Evolutionary conservation across 2,888 invertebrate genomes (phyloP), one percentile per base, ranked within the genome.

Genomic region (Leptinotarsa peninsularis): DNA sequence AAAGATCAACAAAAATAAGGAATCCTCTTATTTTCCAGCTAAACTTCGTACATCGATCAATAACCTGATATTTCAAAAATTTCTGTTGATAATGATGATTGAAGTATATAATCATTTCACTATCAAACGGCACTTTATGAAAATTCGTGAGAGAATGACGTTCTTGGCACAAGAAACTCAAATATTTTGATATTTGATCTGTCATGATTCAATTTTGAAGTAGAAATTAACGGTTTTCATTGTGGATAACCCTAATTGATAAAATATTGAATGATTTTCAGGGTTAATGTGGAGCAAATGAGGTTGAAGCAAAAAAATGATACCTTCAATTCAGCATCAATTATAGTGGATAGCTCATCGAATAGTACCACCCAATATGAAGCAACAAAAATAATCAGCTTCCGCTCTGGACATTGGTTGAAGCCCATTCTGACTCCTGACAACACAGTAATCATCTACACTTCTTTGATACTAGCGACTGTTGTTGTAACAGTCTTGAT

Each of bases 401-500:
- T n/a, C 0, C 33, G 17, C 17, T 23, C 18, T 27, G 7, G 14
- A n/a, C 43, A 58, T n/a, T 54, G 27, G 7, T 49, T 60, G 17
- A 10, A 60, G 10, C 43, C 63, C n/a, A 43, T 58, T 23, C 23
- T 58, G 23, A 58, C 58, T 21, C 14, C 13, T 3, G 5, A 84
- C 4, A 78, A 73, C 4, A 88, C 88, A 69, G 87, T 90, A 56
- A 88, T 88, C 71, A 84, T 90, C 18, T 85, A 84, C 70, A 71
- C 74, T 4, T 63, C 49, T 7, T 52, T 86, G 18, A 76, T 84
- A 7, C n/a, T 78, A 5, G 15, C 76, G 13, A 88, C 89, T 13
- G 84, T 90, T 7, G 18, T 88, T 3, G 58, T 90, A 2, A 88
- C 90, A 0, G 68, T 91, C 4, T 66, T 86, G 0, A 75, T 81